phyloP scores from a whole-genome alignment of 2,888 invertebrate species.

The Dolichopus griseipennis region DNA sequence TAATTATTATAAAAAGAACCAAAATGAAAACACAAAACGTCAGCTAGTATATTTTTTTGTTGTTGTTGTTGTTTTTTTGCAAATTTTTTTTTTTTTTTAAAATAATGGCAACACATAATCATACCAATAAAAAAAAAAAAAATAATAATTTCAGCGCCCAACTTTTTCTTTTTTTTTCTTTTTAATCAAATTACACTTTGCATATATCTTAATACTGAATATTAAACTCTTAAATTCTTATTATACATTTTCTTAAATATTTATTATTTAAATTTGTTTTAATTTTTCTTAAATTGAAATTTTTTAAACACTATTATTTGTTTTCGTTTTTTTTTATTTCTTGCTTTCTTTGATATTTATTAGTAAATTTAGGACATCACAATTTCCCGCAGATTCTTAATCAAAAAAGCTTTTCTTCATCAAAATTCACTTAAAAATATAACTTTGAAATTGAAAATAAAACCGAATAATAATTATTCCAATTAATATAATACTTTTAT shows the following conservation, averaged over 20 bases:
- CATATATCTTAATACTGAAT: no score
- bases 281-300: neutral
- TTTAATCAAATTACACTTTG: neutral
- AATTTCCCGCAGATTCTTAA: slow-evolving; percentile 5
- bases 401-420: neutral
- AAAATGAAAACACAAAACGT: neutral
- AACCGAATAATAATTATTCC: neutral
- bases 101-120: neutral
- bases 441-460: neutral
- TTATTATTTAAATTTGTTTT: neutral
- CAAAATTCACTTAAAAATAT: neutral
- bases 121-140: neutral
- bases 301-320: neutral
- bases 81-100: neutral
- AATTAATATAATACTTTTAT: neutral
- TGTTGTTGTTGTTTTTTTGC: neutral
- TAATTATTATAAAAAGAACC: neutral
- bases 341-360: no score
- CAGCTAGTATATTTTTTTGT: neutral
- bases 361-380: neutral
- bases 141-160: neutral
- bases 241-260: neutral
- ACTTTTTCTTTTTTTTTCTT: neutral
- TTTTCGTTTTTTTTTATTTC: neutral
- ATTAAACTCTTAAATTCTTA: neutral